These are phyloP conservation scores for Sphaeridia pumilis DNA, from an alignment of 2,888 invertebrate genomes.

Conservation along the genomic window DNA sequence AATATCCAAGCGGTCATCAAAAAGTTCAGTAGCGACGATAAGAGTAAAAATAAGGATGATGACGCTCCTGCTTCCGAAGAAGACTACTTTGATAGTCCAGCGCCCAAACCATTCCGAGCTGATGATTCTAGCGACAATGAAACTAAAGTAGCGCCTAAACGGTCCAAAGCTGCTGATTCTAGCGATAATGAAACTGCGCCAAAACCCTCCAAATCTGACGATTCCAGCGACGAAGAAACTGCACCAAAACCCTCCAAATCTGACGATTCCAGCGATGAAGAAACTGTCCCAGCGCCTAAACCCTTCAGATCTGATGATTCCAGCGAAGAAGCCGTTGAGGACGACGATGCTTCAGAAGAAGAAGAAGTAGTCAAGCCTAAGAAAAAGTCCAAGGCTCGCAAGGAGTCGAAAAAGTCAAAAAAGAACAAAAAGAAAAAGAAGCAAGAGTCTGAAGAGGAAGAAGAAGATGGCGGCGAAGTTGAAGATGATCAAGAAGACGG, in stretches of 20 bases:
- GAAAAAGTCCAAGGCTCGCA: not conserved
- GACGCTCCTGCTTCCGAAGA: not conserved
- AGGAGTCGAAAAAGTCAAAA: slow-evolving; percentile 15
- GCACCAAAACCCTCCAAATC: not conserved
- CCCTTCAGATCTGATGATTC: not conserved
- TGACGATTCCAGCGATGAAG: not conserved
- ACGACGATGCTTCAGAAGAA: not conserved
- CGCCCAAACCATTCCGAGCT: not conserved
- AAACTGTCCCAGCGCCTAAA: not conserved
- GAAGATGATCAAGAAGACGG: not conserved
- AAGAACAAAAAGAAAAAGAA: slow-evolving; percentile 13
- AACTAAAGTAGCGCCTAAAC: not conserved
- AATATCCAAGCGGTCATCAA: slow-evolving; percentile 3
- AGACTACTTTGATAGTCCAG: not conserved
- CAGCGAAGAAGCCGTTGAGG: not conserved
- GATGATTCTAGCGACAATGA: not conserved
- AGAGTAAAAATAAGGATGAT: not conserved
- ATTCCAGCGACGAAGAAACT: not conserved
- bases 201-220: not conserved
- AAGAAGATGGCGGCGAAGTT: not conserved
- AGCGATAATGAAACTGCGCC: not conserved
- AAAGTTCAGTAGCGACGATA: not conserved
- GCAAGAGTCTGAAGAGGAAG: slow-evolving; percentile 1
- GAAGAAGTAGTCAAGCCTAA: not conserved
- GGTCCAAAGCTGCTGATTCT: not conserved